Percentiles rank a stretch among this genome's conserved stretches.
These are phyloP conservation scores for Antigone vipio DNA, from an alignment of 2,113 vertebrate species.

Conservation along the genomic window DNA sequence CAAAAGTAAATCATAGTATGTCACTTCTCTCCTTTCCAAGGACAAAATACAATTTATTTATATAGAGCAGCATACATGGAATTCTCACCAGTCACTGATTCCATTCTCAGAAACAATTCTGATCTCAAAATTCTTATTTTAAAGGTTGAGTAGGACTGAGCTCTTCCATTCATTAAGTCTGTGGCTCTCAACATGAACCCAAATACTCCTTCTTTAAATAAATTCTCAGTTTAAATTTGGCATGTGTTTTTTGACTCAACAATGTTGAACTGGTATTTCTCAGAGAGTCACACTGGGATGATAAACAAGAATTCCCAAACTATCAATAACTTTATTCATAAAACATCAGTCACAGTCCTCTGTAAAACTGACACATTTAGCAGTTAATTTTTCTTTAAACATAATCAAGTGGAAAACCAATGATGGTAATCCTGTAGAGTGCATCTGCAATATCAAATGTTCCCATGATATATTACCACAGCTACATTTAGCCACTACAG, in stretches of 20 bases:
- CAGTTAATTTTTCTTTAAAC: conserved; percentile 42
- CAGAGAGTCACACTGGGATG: not conserved
- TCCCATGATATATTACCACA: not conserved
- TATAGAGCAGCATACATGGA: not conserved
- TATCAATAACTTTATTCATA: not conserved
- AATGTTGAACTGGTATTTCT: not conserved
- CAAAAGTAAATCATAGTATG: not conserved
- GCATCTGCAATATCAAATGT: not conserved
- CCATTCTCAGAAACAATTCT: not conserved
- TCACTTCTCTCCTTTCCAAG: not conserved
- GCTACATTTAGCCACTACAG: not conserved
- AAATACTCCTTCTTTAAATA: not conserved
- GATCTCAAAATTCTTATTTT: not conserved
- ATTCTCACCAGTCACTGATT: not conserved
- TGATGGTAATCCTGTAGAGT: not conserved
- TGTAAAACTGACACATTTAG: not conserved
- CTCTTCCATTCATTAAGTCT: not conserved
- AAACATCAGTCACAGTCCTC: not conserved
- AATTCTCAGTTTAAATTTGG: not conserved
- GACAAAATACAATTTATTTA: not conserved
- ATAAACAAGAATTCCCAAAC: not conserved
- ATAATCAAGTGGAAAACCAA: not conserved
- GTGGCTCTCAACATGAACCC: not conserved
- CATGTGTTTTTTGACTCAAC: not conserved
- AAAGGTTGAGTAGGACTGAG: not conserved